Conservation (phyloP, 2,113 vertebrate genomes). For the Callipepla californica region DNA sequence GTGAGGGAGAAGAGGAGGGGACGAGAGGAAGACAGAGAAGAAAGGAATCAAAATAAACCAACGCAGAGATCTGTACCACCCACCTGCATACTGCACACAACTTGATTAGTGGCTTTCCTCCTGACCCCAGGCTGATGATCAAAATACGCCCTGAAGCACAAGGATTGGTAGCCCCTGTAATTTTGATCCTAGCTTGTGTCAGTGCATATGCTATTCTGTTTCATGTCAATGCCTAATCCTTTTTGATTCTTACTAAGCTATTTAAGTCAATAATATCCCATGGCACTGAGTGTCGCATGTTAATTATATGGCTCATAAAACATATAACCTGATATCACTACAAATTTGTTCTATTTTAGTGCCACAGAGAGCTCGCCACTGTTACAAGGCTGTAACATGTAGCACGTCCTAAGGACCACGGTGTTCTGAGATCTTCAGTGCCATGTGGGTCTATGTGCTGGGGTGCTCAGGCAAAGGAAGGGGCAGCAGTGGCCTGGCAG, state of each 20-base stretch:
- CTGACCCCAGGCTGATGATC: constrained; percentile 31
- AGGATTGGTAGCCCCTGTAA: constrained; percentile 49
- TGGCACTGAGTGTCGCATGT: constrained; percentile 49
- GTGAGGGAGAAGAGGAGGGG: not conserved
- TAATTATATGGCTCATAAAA: constrained; percentile 71
- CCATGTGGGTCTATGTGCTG: not conserved
- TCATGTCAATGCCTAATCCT: constrained; percentile 67
- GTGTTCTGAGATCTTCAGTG: not conserved
- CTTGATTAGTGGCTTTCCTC: not conserved
- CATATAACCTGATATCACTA: constrained; percentile 51
- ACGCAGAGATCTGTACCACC: not conserved
- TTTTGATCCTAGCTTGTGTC: constrained; percentile 61
- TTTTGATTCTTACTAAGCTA: constrained; percentile 72
- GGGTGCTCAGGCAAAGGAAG: not conserved
- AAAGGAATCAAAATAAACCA: not conserved
- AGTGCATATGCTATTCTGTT: constrained; percentile 52
- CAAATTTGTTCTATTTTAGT: constrained; percentile 66
- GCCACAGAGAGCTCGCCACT: not conserved
- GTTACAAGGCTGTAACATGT: not conserved
- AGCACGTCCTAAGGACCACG: not conserved
- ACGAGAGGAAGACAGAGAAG: constrained; percentile 7
- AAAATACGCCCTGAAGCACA: constrained; percentile 53
- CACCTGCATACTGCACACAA: not conserved
- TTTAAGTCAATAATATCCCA: constrained; percentile 70
- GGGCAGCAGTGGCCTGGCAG: not conserved